A percentile compares a stretch with the other conserved stretches of the same genome.
Conservation (phyloP, 2,888 invertebrate species). For the Orthosia gothica region DNA sequence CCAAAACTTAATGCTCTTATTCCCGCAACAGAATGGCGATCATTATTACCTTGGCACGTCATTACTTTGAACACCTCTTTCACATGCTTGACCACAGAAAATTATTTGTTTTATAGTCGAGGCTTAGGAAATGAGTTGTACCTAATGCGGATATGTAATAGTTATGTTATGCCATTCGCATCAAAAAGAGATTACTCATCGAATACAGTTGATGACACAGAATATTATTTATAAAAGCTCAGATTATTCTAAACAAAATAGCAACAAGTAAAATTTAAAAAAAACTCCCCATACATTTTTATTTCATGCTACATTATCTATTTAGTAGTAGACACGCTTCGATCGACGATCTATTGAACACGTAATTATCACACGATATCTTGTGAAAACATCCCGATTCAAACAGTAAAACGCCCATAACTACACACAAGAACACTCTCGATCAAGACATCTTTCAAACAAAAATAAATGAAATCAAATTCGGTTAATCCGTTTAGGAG, state of each 20-base stretch:
- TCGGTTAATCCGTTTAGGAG: too few relatives aligned
- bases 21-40: conserved; percentile 70
- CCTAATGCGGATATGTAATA: conserved; percentile 20
- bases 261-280: too few relatives aligned
- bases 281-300: too few relatives aligned
- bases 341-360: too few relatives aligned
- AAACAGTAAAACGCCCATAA: too few relatives aligned
- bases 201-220: not conserved
- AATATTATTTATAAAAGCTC: not conserved
- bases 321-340: too few relatives aligned
- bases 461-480: too few relatives aligned
- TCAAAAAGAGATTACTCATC: not conserved
- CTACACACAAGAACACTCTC: too few relatives aligned
- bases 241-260: not conserved
- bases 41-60: conserved; percentile 72
- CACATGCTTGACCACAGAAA: conserved; percentile 44
- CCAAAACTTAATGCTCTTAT: conserved; percentile 73
- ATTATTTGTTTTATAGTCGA: conserved; percentile 54
- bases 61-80: conserved; percentile 68
- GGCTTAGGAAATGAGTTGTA: conserved; percentile 39
- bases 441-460: too few relatives aligned
- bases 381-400: too few relatives aligned
- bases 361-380: too few relatives aligned
- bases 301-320: too few relatives aligned
- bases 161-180: conserved; percentile 17